Percentiles rank a stretch among this genome's conserved stretches.
These are phyloP conservation scores for Scolopax bukidnonensis DNA, from an alignment of 2,797 vertebrate genomes.

Conservation along the genomic window DNA sequence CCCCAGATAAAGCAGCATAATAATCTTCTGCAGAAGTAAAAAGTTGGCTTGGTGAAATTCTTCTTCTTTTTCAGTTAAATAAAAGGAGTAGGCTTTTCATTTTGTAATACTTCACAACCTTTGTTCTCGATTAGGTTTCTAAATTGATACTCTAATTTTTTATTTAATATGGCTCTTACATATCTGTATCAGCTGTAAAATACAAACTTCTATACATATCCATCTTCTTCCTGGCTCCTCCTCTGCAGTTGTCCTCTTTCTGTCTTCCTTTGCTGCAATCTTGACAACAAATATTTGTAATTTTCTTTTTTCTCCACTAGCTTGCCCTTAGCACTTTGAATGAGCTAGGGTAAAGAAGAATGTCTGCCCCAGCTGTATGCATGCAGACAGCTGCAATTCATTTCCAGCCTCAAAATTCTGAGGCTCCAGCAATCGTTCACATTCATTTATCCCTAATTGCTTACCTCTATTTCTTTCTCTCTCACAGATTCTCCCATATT, in stretches of 20 bases:
- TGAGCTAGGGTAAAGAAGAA: neutral
- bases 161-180: neutral
- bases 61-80: constrained; percentile 25
- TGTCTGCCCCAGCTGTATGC: neutral
- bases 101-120: neutral
- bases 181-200: neutral
- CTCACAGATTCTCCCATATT: neutral
- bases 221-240: neutral
- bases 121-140: neutral
- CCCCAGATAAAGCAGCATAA: constrained; percentile 20
- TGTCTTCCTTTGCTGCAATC: neutral
- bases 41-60: neutral
- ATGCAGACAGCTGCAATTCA: neutral
- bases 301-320: constrained; percentile 18
- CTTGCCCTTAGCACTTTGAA: neutral
- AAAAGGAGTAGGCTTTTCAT: neutral
- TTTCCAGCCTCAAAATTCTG: constrained; percentile 5
- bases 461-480: neutral
- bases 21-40: neutral
- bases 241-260: neutral
- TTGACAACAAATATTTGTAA: constrained; percentile 16
- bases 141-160: neutral
- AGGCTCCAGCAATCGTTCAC: neutral
- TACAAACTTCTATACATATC: neutral
- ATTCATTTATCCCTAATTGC: neutral